These are phyloP conservation scores for Hypothenemus hampei DNA, from an alignment of 1,140 invertebrate species.

Conservation along the genomic window DNA sequence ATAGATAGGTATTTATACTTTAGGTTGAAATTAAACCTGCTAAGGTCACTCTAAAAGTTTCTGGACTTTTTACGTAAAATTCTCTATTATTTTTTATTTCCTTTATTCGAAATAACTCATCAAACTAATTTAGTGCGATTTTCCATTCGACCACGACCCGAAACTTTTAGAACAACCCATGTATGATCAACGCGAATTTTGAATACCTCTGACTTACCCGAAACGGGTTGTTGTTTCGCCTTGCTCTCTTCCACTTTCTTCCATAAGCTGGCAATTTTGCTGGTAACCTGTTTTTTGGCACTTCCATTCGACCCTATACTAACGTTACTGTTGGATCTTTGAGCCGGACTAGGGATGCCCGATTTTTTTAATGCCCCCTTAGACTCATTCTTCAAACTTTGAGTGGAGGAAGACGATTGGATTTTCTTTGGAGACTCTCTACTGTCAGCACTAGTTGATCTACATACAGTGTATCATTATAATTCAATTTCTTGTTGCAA, in stretches of 20 bases:
- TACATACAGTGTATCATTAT: not conserved
- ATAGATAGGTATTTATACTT: too few relatives aligned
- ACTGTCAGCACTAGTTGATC: constrained; percentile 44
- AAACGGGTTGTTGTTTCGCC: constrained; percentile 51
- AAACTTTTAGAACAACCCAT: too few relatives aligned
- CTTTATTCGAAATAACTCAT: too few relatives aligned
- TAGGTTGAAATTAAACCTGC: too few relatives aligned
- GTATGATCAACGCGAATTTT: too few relatives aligned
- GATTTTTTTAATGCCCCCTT: constrained; percentile 38
- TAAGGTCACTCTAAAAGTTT: too few relatives aligned
- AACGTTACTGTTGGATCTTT: constrained; percentile 29
- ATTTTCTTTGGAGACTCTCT: constrained; percentile 37
- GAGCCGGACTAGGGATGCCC: constrained; percentile 28
- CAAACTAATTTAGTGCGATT: too few relatives aligned
- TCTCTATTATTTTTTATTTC: too few relatives aligned
- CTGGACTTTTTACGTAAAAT: too few relatives aligned
- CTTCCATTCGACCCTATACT: constrained; percentile 28
- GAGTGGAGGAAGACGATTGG: constrained; percentile 50
- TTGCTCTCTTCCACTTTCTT: constrained; percentile 77
- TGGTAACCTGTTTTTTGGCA: constrained; percentile 61
- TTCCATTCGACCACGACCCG: too few relatives aligned
- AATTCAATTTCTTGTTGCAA: not conserved
- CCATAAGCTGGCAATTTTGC: constrained; percentile 85
- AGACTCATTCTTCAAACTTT: constrained; percentile 52
- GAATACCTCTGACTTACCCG: constrained; percentile 31